Conservation (phyloP, 2,888 invertebrate species). For the Falcaria lacertinaria region DNA sequence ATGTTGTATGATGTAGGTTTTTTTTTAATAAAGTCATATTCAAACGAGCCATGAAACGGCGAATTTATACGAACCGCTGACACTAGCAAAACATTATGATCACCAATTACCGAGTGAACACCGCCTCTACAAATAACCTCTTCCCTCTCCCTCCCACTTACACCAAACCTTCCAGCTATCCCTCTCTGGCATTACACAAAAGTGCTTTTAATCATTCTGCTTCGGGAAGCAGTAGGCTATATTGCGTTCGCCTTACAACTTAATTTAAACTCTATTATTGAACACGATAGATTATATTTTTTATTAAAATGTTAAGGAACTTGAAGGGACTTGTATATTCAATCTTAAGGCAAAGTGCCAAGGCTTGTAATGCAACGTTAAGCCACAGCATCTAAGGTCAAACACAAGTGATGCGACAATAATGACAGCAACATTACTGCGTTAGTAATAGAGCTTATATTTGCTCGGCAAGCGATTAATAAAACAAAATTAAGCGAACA, state of each 20-base stretch:
- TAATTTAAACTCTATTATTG: constrained; percentile 4
- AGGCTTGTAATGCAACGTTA: neutral
- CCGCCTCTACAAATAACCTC: constrained; percentile 53
- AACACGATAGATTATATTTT: constrained; percentile 16
- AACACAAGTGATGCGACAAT: constrained; percentile 15
- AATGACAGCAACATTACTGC: constrained; percentile 52
- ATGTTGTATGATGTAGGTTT: no score
- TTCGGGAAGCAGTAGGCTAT: constrained; percentile 16
- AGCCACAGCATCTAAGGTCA: constrained; percentile 16
- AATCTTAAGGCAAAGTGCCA: neutral
- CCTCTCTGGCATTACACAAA: constrained; percentile 38
- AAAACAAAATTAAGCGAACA: constrained; percentile 44
- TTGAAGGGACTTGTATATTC: constrained; percentile 1
- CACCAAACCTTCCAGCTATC: constrained; percentile 25
- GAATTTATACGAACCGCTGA: constrained; percentile 68
- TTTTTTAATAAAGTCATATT: neutral
- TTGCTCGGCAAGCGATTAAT: constrained; percentile 41
- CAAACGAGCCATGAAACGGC: constrained; percentile 59
- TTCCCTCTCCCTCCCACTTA: constrained; percentile 24
- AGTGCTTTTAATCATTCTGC: constrained; percentile 53
- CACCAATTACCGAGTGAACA: constrained; percentile 72
- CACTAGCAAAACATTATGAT: constrained; percentile 72
- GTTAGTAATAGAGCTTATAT: constrained; percentile 64
- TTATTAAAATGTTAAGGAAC: neutral
- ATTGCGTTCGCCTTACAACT: neutral